Base-by-base conservation (phyloP, 2,113 vertebrate genomes). In the Edolisoma coerulescens region DNA sequence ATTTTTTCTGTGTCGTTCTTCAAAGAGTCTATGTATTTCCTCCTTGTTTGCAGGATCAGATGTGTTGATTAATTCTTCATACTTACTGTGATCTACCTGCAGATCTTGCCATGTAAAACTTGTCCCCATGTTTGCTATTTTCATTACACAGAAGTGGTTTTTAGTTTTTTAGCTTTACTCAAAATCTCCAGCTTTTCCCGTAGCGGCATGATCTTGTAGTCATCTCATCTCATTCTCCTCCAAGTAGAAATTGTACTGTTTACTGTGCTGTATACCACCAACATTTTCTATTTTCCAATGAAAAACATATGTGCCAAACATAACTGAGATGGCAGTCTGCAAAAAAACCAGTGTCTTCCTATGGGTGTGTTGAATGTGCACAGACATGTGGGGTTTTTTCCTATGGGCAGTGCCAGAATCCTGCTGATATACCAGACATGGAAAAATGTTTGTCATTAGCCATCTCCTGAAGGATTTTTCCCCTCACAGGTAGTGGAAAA, bases 301-400 rank as follows among this genome's bases (percentile, higher is more conserved):
- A 77, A 82, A 84, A 74, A 27, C 32, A 27, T 44, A 57, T 26
- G 63, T 94, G 80, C 89, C 91, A 96, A 94, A 65, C 26, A 87
- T 60, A 96, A 94, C 64, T 93, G 50, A 45, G 18, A 89, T 91
- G 76, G 16, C 42, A 95, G 60, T 68, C 63, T 90, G 53, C 39
- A 73, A 77, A 87, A 70, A 90, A 50, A 0, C 19, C 57, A 80
- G 19, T 93, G 37, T 91, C 91, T 96, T 39, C 84, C 60, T 87
- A 67, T 87, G 87, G 73, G 89, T 81, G 81, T 86, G 89, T 78
- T 87, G 42, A 87, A 91, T 67, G 35, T 89, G 91, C 69, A 67
- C 73, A 95, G 87, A 91, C 96, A 54, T 94, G 93, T 90, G 67
- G 76, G 56, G 1, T 90, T 80, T 96, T 96, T 96, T 95, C 92